A percentile compares a stretch with the other conserved stretches of the same genome.
phyloP scores from a whole-genome alignment of 2,888 invertebrate genomes.

The Cacoxenus indagator region DNA sequence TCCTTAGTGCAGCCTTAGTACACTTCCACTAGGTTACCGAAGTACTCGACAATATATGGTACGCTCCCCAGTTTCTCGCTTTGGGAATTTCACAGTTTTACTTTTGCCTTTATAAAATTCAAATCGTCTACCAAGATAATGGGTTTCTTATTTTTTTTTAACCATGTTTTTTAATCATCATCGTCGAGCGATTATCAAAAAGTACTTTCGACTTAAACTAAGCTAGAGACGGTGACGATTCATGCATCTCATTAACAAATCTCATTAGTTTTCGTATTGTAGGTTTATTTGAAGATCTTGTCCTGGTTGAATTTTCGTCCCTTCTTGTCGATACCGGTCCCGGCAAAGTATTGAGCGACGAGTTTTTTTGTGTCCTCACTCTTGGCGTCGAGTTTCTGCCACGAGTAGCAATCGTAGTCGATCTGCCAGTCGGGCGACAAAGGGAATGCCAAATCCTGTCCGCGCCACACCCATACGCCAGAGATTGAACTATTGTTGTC shows the following conservation, averaged over 20 bases:
- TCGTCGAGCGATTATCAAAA: no score
- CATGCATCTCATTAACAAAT: conserved; percentile 34
- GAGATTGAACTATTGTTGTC: conserved; percentile 94
- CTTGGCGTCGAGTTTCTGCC: conserved; percentile 92
- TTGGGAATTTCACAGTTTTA: no score
- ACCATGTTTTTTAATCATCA: no score
- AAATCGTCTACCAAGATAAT: no score
- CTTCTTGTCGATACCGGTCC: conserved; percentile 87
- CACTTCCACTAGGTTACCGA: no score
- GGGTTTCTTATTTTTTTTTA: no score
- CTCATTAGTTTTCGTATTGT: conserved; percentile 41
- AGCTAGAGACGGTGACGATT: conserved; percentile 3
- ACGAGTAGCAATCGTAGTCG: conserved; percentile 96
- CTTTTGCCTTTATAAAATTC: no score
- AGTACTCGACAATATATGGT: no score
- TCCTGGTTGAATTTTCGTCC: conserved; percentile 98
- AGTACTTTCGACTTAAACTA: conserved; percentile 12
- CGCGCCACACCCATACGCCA: conserved; percentile 98
- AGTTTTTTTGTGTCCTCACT: conserved; percentile 86
- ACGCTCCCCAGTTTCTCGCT: no score
- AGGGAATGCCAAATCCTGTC: conserved; percentile 93
- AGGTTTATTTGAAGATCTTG: conserved; percentile 95
- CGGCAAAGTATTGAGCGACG: conserved; percentile 90
- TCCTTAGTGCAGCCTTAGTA: no score
- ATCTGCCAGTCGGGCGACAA: conserved; percentile 94